Conservation (phyloP, 2,113 vertebrate genomes). For the Nannobrachium achirus region DNA sequence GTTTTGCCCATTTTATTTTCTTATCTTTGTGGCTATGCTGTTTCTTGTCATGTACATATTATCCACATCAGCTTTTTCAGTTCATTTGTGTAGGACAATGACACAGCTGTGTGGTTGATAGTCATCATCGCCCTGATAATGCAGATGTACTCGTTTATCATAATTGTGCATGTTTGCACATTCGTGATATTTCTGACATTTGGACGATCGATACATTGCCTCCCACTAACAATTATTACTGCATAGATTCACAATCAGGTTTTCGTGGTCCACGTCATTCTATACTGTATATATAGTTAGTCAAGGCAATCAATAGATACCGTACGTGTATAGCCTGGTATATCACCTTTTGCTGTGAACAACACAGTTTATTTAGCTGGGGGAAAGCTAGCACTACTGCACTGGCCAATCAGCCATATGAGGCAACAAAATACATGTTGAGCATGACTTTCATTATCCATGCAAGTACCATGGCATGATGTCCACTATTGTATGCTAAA, state of each 20-base stretch:
- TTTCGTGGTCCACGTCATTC: neutral
- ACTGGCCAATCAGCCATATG: neutral
- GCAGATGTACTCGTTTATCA: neutral
- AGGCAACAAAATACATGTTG: neutral
- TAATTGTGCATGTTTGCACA: neutral
- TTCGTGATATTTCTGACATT: neutral
- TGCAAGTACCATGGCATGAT: too few species aligned
- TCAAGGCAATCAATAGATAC: constrained; percentile 28
- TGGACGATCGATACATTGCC: neutral
- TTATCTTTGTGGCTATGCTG: neutral
- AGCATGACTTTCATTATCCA: constrained; percentile 14
- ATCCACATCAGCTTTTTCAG: neutral
- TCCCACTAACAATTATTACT: neutral
- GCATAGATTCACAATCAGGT: neutral
- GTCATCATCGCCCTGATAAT: too few species aligned
- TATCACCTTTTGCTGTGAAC: neutral
- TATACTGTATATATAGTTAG: constrained; percentile 12
- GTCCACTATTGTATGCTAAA: too few species aligned
- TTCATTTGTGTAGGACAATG: neutral
- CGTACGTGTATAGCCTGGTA: constrained; percentile 1
- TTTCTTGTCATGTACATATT: neutral
- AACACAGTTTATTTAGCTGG: neutral
- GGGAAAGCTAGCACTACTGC: neutral
- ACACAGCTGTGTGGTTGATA: neutral
- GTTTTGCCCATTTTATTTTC: constrained; percentile 17